Conservation (phyloP, 2,113 vertebrate genomes). For the Tursiops truncatus region DNA sequence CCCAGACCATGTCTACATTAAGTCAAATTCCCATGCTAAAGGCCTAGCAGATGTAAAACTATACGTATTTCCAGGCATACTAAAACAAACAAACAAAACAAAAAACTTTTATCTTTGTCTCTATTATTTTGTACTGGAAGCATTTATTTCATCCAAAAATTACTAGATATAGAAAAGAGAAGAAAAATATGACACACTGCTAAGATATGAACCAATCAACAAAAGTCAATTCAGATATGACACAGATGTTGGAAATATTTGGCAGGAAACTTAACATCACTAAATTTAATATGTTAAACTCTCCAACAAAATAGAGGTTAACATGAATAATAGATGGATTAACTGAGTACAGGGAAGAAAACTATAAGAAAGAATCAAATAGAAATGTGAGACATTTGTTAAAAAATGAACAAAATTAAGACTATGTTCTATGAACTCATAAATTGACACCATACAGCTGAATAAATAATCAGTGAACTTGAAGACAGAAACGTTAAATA, state of each 20-base stretch:
- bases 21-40: neutral
- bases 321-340: neutral
- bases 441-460: neutral
- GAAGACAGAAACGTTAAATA: neutral
- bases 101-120: neutral
- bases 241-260: neutral
- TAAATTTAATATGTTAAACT: neutral
- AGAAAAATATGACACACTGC: neutral
- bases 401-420: neutral
- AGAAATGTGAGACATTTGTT: neutral
- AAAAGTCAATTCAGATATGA: neutral
- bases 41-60: neutral
- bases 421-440: neutral
- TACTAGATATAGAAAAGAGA: neutral
- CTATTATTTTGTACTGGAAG: neutral
- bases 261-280: neutral
- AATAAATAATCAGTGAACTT: neutral
- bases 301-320: neutral
- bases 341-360: neutral
- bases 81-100: neutral
- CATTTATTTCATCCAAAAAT: neutral
- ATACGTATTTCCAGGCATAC: neutral
- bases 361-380: neutral
- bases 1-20: neutral
- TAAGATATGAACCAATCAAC: neutral